phyloP scores from a whole-genome alignment of 2,888 invertebrate genomes.

The Diogma glabrata region DNA sequence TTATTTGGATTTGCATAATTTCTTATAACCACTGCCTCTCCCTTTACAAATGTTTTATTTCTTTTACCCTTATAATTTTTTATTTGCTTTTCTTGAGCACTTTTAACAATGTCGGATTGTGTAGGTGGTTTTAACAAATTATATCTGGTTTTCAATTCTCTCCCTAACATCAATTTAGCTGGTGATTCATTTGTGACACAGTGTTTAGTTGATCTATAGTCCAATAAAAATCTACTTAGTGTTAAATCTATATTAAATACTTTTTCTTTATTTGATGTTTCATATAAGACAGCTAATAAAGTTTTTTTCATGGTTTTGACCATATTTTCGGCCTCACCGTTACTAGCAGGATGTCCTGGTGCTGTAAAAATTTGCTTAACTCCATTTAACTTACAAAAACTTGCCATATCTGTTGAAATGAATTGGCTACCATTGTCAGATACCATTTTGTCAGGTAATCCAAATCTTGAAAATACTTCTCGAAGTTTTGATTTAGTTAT shows the following conservation, averaged over 20 bases:
- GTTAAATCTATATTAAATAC: too few species aligned
- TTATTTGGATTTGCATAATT: background rate
- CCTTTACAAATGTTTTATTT: too few species aligned
- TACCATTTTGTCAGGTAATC: background rate
- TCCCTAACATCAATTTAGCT: too few species aligned
- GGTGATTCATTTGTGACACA: too few species aligned
- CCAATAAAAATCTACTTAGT: too few species aligned
- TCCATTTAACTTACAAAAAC: too few species aligned
- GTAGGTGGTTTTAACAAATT: background rate
- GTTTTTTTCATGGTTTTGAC: slow-evolving; percentile 13
- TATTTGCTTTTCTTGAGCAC: background rate
- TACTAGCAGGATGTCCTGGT: slow-evolving; percentile 15
- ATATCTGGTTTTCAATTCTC: background rate
- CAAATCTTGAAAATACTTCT: background rate
- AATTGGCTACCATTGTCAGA: background rate
- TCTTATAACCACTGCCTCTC: too few species aligned
- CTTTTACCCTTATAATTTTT: background rate
- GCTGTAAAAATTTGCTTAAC: slow-evolving; percentile 16
- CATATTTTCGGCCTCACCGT: slow-evolving; percentile 14
- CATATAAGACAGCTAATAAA: too few species aligned
- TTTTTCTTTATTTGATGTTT: too few species aligned
- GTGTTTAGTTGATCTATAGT: too few species aligned
- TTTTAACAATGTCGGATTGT: background rate
- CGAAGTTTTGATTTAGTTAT: background rate
- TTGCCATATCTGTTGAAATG: too few species aligned